phyloP scores from a whole-genome alignment of 2,113 vertebrate species.

The Motacilla tschutschensis region DNA sequence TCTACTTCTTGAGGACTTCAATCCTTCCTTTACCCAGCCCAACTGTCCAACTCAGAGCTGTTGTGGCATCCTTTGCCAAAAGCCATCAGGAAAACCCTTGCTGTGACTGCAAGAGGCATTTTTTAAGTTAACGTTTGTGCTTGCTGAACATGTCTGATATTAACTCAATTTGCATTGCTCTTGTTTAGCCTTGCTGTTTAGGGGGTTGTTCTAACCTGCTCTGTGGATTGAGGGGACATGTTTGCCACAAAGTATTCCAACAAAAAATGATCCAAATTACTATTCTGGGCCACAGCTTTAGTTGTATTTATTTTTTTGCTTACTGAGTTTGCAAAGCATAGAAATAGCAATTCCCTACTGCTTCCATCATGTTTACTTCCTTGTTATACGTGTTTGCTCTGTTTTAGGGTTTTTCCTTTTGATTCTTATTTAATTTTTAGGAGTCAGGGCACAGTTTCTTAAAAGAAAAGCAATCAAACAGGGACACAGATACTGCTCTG shows the following conservation, averaged over 20 bases:
- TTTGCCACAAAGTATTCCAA: background rate
- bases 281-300: background rate
- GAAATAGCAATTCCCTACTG: background rate
- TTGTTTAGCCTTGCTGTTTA: conserved; percentile 42
- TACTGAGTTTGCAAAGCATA: background rate
- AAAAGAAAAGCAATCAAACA: conserved; percentile 16
- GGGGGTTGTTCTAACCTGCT: background rate
- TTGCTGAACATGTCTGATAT: conserved; percentile 1
- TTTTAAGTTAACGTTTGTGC: background rate
- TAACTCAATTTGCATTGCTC: conserved; percentile 44
- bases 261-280: background rate
- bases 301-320: conserved; percentile 6
- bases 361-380: background rate
- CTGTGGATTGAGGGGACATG: background rate
- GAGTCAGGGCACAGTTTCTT: conserved; percentile 13
- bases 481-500: background rate
- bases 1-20: background rate
- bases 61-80: background rate
- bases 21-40: background rate
- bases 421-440: conserved; percentile 30
- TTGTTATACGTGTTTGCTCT: background rate
- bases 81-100: background rate
- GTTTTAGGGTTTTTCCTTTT: background rate
- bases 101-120: background rate
- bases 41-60: background rate